Conservation (phyloP, 2,888 invertebrate species). For the Thymelicus lineola region DNA sequence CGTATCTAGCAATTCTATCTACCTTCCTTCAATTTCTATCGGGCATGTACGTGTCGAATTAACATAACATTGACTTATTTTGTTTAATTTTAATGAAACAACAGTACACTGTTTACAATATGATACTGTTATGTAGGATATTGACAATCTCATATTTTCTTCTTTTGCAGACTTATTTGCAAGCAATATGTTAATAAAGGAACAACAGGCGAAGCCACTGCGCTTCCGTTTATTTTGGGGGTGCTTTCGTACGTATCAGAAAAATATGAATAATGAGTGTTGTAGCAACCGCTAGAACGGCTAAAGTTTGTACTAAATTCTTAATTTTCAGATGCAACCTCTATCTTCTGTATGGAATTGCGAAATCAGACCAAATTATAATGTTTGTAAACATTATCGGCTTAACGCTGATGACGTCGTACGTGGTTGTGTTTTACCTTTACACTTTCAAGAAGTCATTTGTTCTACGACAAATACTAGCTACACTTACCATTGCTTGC, state of each 20-base stretch:
- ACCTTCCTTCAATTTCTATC: constrained; percentile 94
- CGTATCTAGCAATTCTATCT: constrained; percentile 87
- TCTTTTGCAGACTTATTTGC: constrained; percentile 89
- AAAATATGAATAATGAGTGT: not conserved
- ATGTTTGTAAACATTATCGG: constrained; percentile 92
- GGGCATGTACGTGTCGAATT: constrained; percentile 89
- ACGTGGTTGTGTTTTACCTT: constrained; percentile 88
- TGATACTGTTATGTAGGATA: not conserved
- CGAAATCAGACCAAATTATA: constrained; percentile 89
- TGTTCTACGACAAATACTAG: constrained; percentile 86
- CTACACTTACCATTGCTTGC: constrained; percentile 80
- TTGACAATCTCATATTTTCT: constrained; percentile 2
- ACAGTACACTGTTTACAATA: not conserved
- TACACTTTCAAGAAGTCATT: constrained; percentile 89
- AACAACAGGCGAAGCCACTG: constrained; percentile 91
- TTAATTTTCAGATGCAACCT: constrained; percentile 87
- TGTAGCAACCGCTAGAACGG: constrained; percentile 4
- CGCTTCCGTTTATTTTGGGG: constrained; percentile 91
- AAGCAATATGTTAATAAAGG: constrained; percentile 90
- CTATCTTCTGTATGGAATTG: constrained; percentile 92
- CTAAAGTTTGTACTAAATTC: not conserved
- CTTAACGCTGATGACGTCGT: constrained; percentile 88
- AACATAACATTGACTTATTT: not conserved
- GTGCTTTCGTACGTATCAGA: constrained; percentile 87
- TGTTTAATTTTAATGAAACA: not conserved